Conservation (phyloP, 2,113 vertebrate species). For the Toxotes chatareus region DNA sequence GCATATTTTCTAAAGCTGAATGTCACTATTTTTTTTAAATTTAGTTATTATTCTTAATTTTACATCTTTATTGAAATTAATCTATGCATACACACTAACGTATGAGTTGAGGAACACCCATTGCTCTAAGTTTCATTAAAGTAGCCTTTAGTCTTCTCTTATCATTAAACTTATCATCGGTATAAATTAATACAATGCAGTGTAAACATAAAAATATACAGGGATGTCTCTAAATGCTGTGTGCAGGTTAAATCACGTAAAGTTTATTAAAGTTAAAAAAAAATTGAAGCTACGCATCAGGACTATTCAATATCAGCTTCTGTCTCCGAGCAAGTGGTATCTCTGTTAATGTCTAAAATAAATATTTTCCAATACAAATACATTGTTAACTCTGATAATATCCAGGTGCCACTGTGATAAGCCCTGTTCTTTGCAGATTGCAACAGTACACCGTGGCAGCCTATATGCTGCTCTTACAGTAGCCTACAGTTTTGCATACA, state of each 20-base stretch:
- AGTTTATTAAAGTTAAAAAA: constrained; percentile 38
- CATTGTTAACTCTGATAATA: constrained; percentile 38
- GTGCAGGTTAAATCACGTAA: constrained; percentile 7
- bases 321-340: constrained; percentile 14
- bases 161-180: not conserved
- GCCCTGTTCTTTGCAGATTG: constrained; percentile 37
- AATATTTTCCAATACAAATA: constrained; percentile 24
- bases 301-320: constrained; percentile 23
- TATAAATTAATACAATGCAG: constrained; percentile 1
- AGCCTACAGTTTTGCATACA: constrained; percentile 20
- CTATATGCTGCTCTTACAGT: constrained; percentile 27
- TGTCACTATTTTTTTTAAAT: constrained; percentile 21
- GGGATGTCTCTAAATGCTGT: not conserved
- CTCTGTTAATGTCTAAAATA: constrained; percentile 30
- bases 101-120: not conserved
- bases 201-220: not conserved
- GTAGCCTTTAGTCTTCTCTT: not conserved
- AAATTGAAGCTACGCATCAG: constrained; percentile 1
- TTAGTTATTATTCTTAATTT: not conserved
- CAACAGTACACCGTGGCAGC: constrained; percentile 18
- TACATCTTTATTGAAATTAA: constrained; percentile 11
- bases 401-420: constrained; percentile 48
- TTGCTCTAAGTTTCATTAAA: not conserved
- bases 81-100: not conserved
- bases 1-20: constrained; percentile 36